phyloP scores from a whole-genome alignment of 2,797 vertebrate genomes.

The Megaceryle alcyon region DNA sequence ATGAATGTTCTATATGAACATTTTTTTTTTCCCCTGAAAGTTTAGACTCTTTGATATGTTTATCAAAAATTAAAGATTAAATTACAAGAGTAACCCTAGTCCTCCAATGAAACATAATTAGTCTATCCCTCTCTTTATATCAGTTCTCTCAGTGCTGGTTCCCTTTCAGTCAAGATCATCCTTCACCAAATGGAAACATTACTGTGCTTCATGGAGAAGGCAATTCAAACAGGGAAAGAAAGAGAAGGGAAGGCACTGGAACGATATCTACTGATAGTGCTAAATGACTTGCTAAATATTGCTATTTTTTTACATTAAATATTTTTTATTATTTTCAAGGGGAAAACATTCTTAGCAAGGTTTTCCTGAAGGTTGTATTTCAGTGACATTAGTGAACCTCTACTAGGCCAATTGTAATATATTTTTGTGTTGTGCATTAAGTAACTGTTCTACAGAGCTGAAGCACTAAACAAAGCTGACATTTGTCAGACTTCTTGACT shows the following conservation, averaged over 20 bases:
- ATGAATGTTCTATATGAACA: not conserved
- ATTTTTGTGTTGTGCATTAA: not conserved
- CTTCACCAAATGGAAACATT: not conserved
- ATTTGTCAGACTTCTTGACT: not conserved
- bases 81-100: not conserved
- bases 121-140: not conserved
- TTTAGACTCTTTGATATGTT: not conserved
- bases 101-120: not conserved
- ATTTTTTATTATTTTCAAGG: not conserved
- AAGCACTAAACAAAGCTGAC: not conserved
- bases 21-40: not conserved
- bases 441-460: not conserved
- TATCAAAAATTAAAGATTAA: not conserved
- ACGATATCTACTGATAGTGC: not conserved
- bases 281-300: not conserved
- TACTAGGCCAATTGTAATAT: rapidly evolving
- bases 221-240: not conserved
- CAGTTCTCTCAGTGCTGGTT: not conserved
- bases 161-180: not conserved
- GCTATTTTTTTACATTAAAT: not conserved
- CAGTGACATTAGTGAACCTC: not conserved
- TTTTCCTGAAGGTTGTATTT: not conserved
- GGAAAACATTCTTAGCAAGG: not conserved
- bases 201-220: not conserved
- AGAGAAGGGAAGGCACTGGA: not conserved